Evolutionary conservation across 2,113 vertebrate genomes (phyloP), one percentile per base, ranked within the genome.

Genomic region (Leucosticte australis): DNA sequence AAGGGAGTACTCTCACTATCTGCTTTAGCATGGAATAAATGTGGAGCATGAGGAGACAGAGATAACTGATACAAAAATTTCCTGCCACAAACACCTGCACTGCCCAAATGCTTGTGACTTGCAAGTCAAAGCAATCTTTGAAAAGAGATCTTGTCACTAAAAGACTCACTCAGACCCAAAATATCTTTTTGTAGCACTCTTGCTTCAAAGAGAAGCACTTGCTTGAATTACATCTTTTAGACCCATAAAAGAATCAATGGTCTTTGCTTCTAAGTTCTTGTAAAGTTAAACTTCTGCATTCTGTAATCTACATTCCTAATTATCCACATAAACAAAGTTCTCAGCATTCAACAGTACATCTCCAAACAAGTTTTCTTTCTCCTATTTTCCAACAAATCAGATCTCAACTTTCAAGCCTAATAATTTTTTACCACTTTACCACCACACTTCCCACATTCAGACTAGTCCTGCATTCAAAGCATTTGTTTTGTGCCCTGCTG

Each of bases 311-410:
- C 0, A 1, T 70, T 70, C 57, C 53, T 50, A 49, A 64, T 31
- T 37, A 87, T 17, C 13, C 21, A 55, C 17, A 16, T 13, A 10
- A 57, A 13, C 39, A 55, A 74, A 83, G 57, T 83, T 83, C 62
- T 57, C n/a, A 56, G 60, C 42, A 79, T 20, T 11, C 27, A 74
- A 28, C 3, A 12, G 3, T 33, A 35, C 3, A 6, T 35, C 24
- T 75, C 21, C 27, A 83, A 75, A 60, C 4, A 5, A 59, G 7
- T 67, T 76, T 87, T 76, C 23, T 15, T 64, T 81, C 57, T 81
- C 30, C 11, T 50, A 10, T 30, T 49, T 68, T 83, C 35, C 59
- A 60, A 42, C 10, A 80, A 60, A 62, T 8, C 0, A 0, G 13
- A 64, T 47, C 35, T 69, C 22, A 76, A 31, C 26, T 57, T 63